These are phyloP conservation scores for Drosophila santomea DNA, from an alignment of 1,140 invertebrate species.

Conservation along the genomic window DNA sequence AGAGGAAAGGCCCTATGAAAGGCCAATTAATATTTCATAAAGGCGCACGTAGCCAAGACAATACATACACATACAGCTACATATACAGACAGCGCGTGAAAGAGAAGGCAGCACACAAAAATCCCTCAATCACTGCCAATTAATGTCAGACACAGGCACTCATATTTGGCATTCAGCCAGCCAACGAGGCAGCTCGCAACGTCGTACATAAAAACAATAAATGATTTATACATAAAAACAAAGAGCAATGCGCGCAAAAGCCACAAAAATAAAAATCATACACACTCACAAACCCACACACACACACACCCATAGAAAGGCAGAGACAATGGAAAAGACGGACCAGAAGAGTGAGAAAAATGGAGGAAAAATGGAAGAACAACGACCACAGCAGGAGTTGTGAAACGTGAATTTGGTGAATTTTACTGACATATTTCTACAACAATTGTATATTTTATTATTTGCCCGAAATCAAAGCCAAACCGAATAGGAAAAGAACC, in stretches of 20 bases:
- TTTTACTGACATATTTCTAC: conserved; percentile 81
- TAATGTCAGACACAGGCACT: conserved; percentile 82
- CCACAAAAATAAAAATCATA: conserved; percentile 83
- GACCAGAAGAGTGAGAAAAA: background rate
- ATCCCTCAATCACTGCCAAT: conserved; percentile 83
- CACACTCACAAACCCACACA: conserved; percentile 44
- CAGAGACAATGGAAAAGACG: conserved; percentile 43
- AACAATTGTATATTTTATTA: conserved; percentile 82
- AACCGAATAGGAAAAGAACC: conserved; percentile 29
- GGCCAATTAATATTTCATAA: conserved; percentile 83
- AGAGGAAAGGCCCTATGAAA: conserved; percentile 57
- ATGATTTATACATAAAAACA: conserved; percentile 82
- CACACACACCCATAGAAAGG: conserved; percentile 21
- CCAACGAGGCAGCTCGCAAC: conserved; percentile 61
- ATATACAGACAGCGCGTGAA: background rate
- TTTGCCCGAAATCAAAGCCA: conserved; percentile 71
- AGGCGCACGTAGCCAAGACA: conserved; percentile 74
- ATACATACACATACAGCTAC: conserved; percentile 29
- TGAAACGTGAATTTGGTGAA: conserved; percentile 77
- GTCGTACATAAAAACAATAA: conserved; percentile 80
- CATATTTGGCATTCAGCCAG: conserved; percentile 74
- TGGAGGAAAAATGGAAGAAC: conserved; percentile 4
- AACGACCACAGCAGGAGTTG: conserved; percentile 69
- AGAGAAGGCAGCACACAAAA: conserved; percentile 58
- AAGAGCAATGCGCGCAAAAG: conserved; percentile 77